Evolutionary conservation across 2,113 vertebrate species (phyloP).

Genomic region (Menidia beryllina): DNA sequence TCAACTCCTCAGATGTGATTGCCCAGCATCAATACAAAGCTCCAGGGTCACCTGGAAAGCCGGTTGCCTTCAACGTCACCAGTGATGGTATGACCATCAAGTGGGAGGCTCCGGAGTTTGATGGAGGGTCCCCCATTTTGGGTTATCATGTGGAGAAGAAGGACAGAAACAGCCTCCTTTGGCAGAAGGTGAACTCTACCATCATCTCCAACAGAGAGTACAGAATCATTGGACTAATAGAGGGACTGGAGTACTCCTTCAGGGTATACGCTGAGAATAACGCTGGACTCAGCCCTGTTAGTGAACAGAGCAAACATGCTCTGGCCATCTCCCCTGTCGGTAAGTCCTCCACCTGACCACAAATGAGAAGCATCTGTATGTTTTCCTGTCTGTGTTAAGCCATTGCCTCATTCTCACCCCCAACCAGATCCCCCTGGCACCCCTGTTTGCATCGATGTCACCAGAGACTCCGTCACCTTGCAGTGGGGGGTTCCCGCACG

Average conservation of each 20-base stretch:
- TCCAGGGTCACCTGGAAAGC: slow-evolving; percentile 94
- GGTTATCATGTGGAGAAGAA: slow-evolving; percentile 98
- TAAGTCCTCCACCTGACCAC: slow-evolving; percentile 82
- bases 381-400: background rate
- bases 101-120: slow-evolving; percentile 95
- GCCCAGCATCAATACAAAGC: slow-evolving; percentile 97
- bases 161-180: slow-evolving; percentile 98
- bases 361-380: no score
- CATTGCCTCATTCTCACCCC: slow-evolving; percentile 14
- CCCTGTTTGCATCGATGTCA: slow-evolving; percentile 95
- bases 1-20: slow-evolving; percentile 87
- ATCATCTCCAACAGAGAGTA: slow-evolving; percentile 94
- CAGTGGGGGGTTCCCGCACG: slow-evolving; percentile 92
- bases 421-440: slow-evolving; percentile 94
- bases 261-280: slow-evolving; percentile 95
- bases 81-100: slow-evolving; percentile 95
- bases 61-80: slow-evolving; percentile 92
- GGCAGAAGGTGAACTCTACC: slow-evolving; percentile 93
- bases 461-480: slow-evolving; percentile 95
- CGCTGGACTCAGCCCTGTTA: slow-evolving; percentile 90
- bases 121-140: slow-evolving; percentile 93
- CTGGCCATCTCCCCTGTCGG: slow-evolving; percentile 96
- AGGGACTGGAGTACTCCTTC: slow-evolving; percentile 98
- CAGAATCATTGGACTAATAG: slow-evolving; percentile 91
- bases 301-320: slow-evolving; percentile 95